A percentile compares a stretch with the other conserved stretches of the same genome.
These are phyloP conservation scores for Ictalurus punctatus DNA, from an alignment of 2,113 vertebrate species.

Conservation along the genomic window DNA sequence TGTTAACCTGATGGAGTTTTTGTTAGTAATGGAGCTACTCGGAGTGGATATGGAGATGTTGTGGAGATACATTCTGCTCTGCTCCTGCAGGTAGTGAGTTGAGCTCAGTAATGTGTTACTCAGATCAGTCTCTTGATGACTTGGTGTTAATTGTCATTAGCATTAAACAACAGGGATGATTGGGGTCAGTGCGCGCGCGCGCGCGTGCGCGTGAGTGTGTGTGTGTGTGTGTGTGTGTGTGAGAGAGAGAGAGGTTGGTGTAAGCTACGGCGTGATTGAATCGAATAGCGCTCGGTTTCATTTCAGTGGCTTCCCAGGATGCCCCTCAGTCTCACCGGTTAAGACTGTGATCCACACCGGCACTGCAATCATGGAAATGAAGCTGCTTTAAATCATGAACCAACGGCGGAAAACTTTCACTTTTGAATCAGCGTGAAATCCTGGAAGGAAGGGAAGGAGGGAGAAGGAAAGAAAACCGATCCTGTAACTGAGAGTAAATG, in stretches of 20 bases:
- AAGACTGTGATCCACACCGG: background rate
- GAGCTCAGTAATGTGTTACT: conserved; percentile 53
- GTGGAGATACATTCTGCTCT: background rate
- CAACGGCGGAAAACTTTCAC: background rate
- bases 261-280: conserved; percentile 1
- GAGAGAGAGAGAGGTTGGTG: background rate
- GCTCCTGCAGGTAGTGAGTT: background rate
- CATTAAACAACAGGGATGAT: conserved; percentile 70
- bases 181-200: conserved; percentile 43
- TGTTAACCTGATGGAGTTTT: background rate
- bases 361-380: background rate
- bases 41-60: background rate
- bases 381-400: background rate
- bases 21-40: background rate
- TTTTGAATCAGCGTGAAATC: background rate
- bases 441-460: too few species aligned
- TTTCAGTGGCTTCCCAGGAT: background rate
- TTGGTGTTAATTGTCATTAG: conserved; percentile 66
- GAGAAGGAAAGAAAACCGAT: too few species aligned
- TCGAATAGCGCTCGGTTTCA: background rate
- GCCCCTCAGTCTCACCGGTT: background rate
- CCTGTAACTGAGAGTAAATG: too few species aligned
- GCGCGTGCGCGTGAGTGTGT: background rate
- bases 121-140: conserved; percentile 18
- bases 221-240: too few species aligned